Base-by-base conservation (phyloP, 1,140 invertebrate species). In the Papilio dardanus region DNA sequence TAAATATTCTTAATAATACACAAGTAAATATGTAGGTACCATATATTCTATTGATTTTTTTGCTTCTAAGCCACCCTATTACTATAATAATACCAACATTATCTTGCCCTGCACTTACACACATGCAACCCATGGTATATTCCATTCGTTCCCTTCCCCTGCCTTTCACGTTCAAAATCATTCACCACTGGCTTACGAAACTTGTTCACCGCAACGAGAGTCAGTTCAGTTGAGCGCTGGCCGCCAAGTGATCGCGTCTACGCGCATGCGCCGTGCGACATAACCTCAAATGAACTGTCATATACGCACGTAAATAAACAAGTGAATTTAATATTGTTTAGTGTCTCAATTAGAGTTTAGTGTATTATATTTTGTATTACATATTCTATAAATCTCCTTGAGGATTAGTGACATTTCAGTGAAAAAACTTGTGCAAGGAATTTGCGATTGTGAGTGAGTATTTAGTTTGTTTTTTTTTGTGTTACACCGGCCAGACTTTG, bases 231-330 rank as follows among this genome's bases (percentile, higher is more conserved):
- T 83, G 84, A 76, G 81, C 83, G 84, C 80, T 78, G 79, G 77
- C 81, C 81, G 82, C 77, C 76, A 77, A 81, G 78, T 75, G 80
- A 81, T 74, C 67, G 79, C 82, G 10, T 73, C 46, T 76, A 24
- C 78, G 83, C 88, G 90, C 89, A 91, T 90, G 90, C 89, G 89
- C 79, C 19, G 24, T 77, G 33, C 19, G 31, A 62, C 67, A 75
- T 74, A 81, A 81, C 84, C 71, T 73, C 30, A 54, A 73, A 31
- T 73, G 86, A 80, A 88, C 83, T 87, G 87, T 86, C 87, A 89
- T 86, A 84, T 88, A 84, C 81, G 81, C 83, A 89, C 86, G 90
- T 92, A 92, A 92, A 92, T 88, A 92, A 90, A 90, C 87, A 89
- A 90, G 87, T 91, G 90, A 85, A 83, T 62, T 3, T 21, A 28